Percentiles rank a stretch among this genome's conserved stretches.
Evolutionary conservation across 1,140 invertebrate species (phyloP).

Genomic region (Drosophila neocordata): DNA sequence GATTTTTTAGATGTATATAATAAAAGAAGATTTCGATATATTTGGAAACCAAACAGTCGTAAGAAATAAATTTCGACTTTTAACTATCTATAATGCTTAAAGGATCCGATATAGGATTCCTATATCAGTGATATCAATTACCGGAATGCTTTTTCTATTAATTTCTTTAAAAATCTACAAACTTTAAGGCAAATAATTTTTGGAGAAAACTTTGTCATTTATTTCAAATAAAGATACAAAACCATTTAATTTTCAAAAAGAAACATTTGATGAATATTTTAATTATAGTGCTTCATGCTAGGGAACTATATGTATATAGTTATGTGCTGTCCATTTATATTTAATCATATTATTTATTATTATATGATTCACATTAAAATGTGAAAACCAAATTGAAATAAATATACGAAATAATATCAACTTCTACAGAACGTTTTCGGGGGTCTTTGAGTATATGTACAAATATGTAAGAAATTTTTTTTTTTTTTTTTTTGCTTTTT

Average conservation of each 20-base stretch:
- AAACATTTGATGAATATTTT: constrained; percentile 32
- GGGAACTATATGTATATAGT: constrained; percentile 50
- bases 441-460: constrained; percentile 61
- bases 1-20: too few relatives aligned
- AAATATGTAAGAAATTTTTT: constrained; percentile 32
- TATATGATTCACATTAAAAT: constrained; percentile 8
- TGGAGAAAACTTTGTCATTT: constrained; percentile 51
- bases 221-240: constrained; percentile 40
- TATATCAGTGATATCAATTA: too few relatives aligned
- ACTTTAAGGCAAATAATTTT: neutral
- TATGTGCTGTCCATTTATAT: constrained; percentile 28
- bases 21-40: too few relatives aligned
- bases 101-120: too few relatives aligned
- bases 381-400: constrained; percentile 17
- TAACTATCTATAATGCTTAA: too few relatives aligned
- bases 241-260: constrained; percentile 14
- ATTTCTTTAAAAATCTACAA: too few relatives aligned
- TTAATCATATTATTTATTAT: constrained; percentile 21
- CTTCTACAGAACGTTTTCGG: constrained; percentile 50
- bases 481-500: constrained; percentile 5
- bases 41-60: too few relatives aligned
- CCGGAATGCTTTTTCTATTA: too few relatives aligned
- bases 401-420: constrained; percentile 38
- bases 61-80: too few relatives aligned
- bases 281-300: constrained; percentile 63